A percentile compares a stretch with the other conserved stretches of the same genome.
phyloP scores from a whole-genome alignment of 1,140 invertebrate genomes.

The Mizuhopecten yessoensis region DNA sequence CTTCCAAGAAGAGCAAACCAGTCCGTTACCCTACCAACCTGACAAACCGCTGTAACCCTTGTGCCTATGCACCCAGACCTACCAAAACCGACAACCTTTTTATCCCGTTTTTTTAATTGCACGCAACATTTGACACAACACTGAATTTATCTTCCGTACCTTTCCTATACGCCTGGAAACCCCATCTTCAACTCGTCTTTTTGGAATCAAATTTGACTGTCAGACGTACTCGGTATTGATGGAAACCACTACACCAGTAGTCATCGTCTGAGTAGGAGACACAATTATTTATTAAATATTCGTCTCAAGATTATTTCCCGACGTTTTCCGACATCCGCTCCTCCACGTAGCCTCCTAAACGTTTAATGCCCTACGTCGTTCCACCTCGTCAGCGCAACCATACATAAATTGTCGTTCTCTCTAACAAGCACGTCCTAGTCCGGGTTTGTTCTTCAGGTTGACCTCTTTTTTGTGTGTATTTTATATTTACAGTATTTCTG shows the following conservation, averaged over 20 bases:
- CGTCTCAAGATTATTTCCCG: background rate
- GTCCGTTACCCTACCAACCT: background rate
- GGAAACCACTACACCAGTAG: background rate
- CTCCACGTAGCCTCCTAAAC: background rate
- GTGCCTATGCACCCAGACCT: background rate
- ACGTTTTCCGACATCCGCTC: background rate
- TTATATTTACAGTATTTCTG: too few species aligned
- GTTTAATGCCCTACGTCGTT: background rate
- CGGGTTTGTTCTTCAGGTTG: slow-evolving; percentile 9
- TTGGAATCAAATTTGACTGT: background rate
- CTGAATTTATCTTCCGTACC: background rate
- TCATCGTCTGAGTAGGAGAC: background rate
- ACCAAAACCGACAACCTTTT: background rate
- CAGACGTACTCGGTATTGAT: background rate
- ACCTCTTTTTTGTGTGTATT: background rate
- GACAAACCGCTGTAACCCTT: background rate
- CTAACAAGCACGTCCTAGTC: background rate
- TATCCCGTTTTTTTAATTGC: background rate
- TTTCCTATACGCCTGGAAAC: background rate
- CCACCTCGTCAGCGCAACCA: background rate
- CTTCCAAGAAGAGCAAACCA: background rate
- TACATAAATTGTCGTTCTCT: background rate
- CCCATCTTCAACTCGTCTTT: background rate
- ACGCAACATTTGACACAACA: background rate
- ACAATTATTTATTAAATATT: too few species aligned